phyloP scores from a whole-genome alignment of 2,888 invertebrate species.

The Rosalia funebris region DNA sequence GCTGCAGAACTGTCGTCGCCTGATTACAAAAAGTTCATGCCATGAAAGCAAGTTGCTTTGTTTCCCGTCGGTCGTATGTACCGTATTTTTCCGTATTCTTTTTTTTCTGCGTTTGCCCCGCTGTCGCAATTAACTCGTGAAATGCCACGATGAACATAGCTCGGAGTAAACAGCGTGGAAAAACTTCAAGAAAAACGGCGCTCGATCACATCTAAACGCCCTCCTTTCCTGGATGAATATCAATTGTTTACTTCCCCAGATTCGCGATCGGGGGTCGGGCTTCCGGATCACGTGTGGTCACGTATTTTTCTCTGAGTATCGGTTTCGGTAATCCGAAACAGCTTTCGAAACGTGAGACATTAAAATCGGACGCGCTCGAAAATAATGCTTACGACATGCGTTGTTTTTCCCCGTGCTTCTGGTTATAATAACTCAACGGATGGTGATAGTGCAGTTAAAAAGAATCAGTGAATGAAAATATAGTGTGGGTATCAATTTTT shows the following conservation, averaged over 20 bases:
- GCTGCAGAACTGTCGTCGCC: too few relatives aligned
- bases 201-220: too few relatives aligned
- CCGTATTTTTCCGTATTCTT: conserved; percentile 1
- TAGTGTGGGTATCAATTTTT: too few relatives aligned
- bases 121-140: conserved; percentile 1
- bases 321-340: background rate
- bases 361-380: background rate
- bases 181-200: conserved; percentile 12
- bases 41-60: conserved; percentile 2
- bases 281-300: conserved; percentile 21
- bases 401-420: too few relatives aligned
- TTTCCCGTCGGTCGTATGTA: conserved; percentile 1
- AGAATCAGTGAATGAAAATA: too few relatives aligned
- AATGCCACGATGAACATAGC: background rate
- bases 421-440: too few relatives aligned
- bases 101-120: background rate
- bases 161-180: conserved; percentile 2
- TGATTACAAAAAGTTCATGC: conserved; percentile 2
- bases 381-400: too few relatives aligned
- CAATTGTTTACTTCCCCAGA: conserved; percentile 9
- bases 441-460: too few relatives aligned
- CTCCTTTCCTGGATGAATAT: too few relatives aligned
- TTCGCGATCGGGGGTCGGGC: background rate
- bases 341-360: conserved; percentile 16
- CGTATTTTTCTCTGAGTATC: conserved; percentile 7